Base-by-base conservation (phyloP, 2,113 vertebrate species). In the Chlorodrepanis virens region DNA sequence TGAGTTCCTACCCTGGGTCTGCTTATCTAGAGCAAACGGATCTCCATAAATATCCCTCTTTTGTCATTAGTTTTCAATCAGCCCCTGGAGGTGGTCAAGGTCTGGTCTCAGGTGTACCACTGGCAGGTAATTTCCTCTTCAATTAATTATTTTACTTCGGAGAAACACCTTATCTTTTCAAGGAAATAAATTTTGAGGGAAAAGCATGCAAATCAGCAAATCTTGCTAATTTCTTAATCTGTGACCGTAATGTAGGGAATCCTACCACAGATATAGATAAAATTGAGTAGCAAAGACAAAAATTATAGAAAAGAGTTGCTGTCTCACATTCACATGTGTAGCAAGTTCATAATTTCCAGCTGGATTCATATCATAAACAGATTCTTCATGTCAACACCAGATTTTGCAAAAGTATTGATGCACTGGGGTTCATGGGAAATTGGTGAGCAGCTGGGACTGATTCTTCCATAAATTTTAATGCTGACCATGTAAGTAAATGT, bases 381-480 rank as follows among this genome's bases (percentile, higher is more conserved):
- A 54, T 83, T 65, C 39, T 77, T 88, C 24, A 28, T 39, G 35
- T 86, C 71, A 50, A 50, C 50, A 77, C n/a, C 45, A 80, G 14
- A 54, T 53, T 64, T 93, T 53, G 52, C 18, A 47, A 31, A 77
- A 11, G 5, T 61, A n/a, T 76, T 72, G 82, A 75, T 80, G 50
- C 54, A 29, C 31, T 33, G 47, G 17, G 31, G 11, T 52, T 57
- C 42, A 52, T 0, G 0, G 47, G n/a, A 81, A 44, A 60, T 5
- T 65, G 42, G n/a, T 64, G 40, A 87, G n/a, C n/a, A 87, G 17
- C 29, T 47, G 37, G 37, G 60, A 68, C 47, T 52, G 64, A 68
- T 70, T 75, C 60, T n/a, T 60, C 52, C 35, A 68, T 53, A 80
- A 88, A 78, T 86, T 87, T 68, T 78, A 64, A 56, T 75, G 27